Conservation (phyloP, 2,888 invertebrate species). For the Horisme vitalbata region DNA sequence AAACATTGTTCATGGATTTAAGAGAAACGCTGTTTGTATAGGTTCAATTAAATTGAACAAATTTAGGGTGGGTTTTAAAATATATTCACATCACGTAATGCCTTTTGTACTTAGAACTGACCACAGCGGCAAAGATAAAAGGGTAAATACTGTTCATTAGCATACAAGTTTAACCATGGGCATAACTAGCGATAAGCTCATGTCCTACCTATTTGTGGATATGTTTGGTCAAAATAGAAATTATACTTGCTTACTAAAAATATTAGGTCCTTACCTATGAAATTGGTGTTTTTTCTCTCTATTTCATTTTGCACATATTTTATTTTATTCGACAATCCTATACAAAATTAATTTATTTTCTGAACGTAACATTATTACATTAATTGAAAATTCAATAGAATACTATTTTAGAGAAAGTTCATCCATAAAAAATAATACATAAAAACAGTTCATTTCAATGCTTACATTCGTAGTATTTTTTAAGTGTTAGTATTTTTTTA, state of each 20-base stretch:
- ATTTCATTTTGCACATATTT: too few species aligned
- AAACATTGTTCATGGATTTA: slow-evolving; percentile 40
- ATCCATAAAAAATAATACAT: too few species aligned
- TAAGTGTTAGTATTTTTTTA: too few species aligned
- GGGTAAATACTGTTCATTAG: slow-evolving; percentile 4
- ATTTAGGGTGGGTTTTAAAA: slow-evolving; percentile 42
- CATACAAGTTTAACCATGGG: background rate
- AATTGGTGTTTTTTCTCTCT: too few species aligned
- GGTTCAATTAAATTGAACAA: slow-evolving; percentile 47
- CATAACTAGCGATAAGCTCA: background rate
- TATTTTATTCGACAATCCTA: too few species aligned
- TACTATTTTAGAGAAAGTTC: too few species aligned
- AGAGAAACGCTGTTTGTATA: slow-evolving; percentile 40
- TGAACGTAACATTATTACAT: too few species aligned
- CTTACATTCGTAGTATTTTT: too few species aligned
- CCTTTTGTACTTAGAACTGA: slow-evolving; percentile 36
- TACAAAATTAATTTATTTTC: too few species aligned
- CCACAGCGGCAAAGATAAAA: slow-evolving; percentile 27
- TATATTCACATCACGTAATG: slow-evolving; percentile 52
- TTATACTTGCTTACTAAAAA: background rate
- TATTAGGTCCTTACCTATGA: too few species aligned
- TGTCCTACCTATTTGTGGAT: background rate
- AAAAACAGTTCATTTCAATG: too few species aligned
- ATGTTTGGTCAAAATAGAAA: background rate
- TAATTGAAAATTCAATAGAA: too few species aligned